These are phyloP conservation scores for Spilarctia lutea DNA, from an alignment of 2,888 invertebrate genomes.

Conservation along the genomic window DNA sequence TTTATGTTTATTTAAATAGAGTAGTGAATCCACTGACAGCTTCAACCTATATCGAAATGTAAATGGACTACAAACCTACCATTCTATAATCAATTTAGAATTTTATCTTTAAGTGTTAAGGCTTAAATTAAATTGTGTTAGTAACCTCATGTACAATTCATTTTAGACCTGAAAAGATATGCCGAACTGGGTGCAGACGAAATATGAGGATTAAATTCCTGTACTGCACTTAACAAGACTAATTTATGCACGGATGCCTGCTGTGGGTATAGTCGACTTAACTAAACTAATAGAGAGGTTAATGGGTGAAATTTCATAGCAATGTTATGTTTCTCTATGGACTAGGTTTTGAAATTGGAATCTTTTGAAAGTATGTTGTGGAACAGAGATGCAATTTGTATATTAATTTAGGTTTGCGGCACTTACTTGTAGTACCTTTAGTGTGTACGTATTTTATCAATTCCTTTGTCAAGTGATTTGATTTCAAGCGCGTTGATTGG, in stretches of 20 bases:
- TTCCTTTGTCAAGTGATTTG: background rate
- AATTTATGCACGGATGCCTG: constrained; percentile 81
- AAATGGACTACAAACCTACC: constrained; percentile 32
- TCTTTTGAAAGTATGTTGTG: constrained; percentile 14
- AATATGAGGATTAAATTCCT: constrained; percentile 87
- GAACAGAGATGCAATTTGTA: background rate
- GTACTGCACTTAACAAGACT: constrained; percentile 85
- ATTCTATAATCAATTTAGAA: constrained; percentile 57
- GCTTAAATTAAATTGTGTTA: constrained; percentile 60
- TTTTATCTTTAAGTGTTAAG: constrained; percentile 51
- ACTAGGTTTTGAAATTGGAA: constrained; percentile 22
- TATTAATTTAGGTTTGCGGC: background rate
- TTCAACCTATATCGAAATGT: constrained; percentile 17
- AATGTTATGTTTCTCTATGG: constrained; percentile 51
- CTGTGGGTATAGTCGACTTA: constrained; percentile 68
- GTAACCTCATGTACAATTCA: constrained; percentile 65
- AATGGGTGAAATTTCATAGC: constrained; percentile 73
- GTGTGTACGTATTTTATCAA: background rate
- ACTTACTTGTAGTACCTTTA: background rate
- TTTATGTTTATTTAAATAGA: constrained; percentile 8
- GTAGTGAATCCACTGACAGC: constrained; percentile 8
- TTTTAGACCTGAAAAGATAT: constrained; percentile 82
- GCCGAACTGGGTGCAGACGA: constrained; percentile 81
- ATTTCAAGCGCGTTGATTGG: background rate
- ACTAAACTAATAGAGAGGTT: constrained; percentile 84